These are phyloP conservation scores for Hedychridium roseum DNA, from an alignment of 2,888 invertebrate species.

Conservation along the genomic window DNA sequence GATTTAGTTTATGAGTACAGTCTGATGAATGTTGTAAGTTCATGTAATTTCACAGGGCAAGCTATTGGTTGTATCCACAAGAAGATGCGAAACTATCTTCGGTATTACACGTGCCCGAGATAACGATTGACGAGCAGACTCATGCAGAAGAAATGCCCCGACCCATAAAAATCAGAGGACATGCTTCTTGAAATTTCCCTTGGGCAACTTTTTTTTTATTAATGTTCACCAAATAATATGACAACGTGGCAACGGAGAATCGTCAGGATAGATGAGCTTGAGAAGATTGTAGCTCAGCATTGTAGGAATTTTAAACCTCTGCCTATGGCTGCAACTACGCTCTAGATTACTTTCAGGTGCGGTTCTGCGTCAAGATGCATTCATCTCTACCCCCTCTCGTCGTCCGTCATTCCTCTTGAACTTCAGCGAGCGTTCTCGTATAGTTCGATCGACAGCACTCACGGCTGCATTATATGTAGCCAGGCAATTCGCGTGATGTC, in stretches of 20 bases:
- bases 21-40: too few relatives aligned
- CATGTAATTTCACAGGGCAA: constrained; percentile 32
- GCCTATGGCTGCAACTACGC: constrained; percentile 18
- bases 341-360: constrained; percentile 29
- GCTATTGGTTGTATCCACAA: constrained; percentile 23
- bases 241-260: too few relatives aligned
- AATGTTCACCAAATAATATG: too few relatives aligned
- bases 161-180: constrained; percentile 34
- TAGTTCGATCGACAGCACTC: too few relatives aligned
- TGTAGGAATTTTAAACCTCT: constrained; percentile 27
- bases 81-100: constrained; percentile 27
- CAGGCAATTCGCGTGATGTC: too few relatives aligned
- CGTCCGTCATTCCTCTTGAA: too few relatives aligned
- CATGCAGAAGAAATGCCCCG: constrained; percentile 41
- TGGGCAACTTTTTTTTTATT: not conserved
- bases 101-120: constrained; percentile 29
- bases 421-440: too few relatives aligned
- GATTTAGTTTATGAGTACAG: too few relatives aligned
- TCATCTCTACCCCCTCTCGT: too few relatives aligned
- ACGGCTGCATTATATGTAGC: too few relatives aligned
- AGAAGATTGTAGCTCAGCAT: constrained; percentile 32
- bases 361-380: too few relatives aligned
- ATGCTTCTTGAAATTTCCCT: constrained; percentile 13
- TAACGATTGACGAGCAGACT: constrained; percentile 22
- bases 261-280: too few relatives aligned